Evolutionary conservation across 2,113 vertebrate species (phyloP), one percentile per base, ranked within the genome.

Genomic region (Andinoacara biseriatus): DNA sequence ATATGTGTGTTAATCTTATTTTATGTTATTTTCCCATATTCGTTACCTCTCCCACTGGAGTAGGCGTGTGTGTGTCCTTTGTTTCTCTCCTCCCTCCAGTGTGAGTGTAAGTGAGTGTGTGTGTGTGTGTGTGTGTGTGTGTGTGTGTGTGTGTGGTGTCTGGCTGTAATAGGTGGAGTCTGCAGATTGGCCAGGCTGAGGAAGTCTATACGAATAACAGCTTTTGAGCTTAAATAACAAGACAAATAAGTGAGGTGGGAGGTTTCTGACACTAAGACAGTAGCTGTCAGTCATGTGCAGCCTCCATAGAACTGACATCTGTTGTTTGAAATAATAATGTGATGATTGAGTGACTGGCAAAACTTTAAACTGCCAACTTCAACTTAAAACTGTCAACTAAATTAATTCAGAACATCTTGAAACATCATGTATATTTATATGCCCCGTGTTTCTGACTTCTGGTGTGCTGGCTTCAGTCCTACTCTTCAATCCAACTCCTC

Each of bases 1-100:
- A 33, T 59, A 13, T 56, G 74, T 24, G n/a, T 15, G 13, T 65
- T 24, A 43, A 65, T 24, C n/a, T 13, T 43, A 43, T 43, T 43
- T 43, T 40, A 7, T 0, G 0, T 9, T 14, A 22, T 63, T 63
- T 63, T n/a, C 6, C 35, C 35, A 7, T 8, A 43, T 65, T 65
- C 0, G 5, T 43, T 38, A 31, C 69, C n/a, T n/a, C n/a, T n/a
- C n/a, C n/a, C n/a, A n/a, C n/a, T n/a, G n/a, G n/a, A n/a, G n/a
- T n/a, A n/a, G n/a, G n/a, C n/a, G 26, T 26, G 26, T 26, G 26
- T 26, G 26, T 26, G 26, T 26, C 26, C 26, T 3, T 26, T 26
- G 26, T 26, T 26, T 26, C 26, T 26, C 26, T 26, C 26, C 26
- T 26, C 26, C 26, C 26, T 26, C 26, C 26, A 26, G 26, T 26